Evolutionary conservation across 2,888 invertebrate species (phyloP), one percentile per base, ranked within the genome.

Genomic region (Drosophila stalkeri): DNA sequence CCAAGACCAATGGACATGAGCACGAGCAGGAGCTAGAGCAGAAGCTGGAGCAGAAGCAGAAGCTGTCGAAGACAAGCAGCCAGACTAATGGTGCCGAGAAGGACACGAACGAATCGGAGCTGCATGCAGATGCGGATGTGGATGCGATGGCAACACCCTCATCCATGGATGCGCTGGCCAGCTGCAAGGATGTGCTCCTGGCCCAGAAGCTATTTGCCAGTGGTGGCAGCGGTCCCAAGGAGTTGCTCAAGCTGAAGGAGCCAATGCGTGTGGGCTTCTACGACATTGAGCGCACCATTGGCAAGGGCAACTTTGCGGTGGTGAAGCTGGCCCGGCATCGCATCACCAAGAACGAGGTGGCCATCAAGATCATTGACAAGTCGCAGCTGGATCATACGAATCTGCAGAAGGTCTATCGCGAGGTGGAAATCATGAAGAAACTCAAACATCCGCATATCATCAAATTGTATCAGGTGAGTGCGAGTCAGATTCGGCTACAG

Each of bases 251-350:
- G 63, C 75, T 80, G 0, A 95, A 95, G 93, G 95, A 95, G 89
- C 95, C 96, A 86, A 96, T 97, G 92, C 96, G 97, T 91, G 98
- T 99, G 91, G 99, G 99, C 88, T 98, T 98, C 94, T 99, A 99
- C 94, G 98, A 99, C 94, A 98, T 99, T 93, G 98, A 98, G 94
- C 95, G 97, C 92, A 99, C 99, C 91, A 99, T 99, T 91, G 99
- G 99, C 90, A 99, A 99, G 94, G 99, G 99, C 63, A 99, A 99
- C 94, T 99, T 99, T 95, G 99, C 99, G 85, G 98, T 99, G 89
- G 99, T 99, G 90, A 99, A 99, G 94, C 94, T 99, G 93, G 99
- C 99, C 88, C 96, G 97, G 93, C 99, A 99, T 95, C 96, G 98
- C 93, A 97, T 99, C 93, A 99, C 99, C 89, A 99, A 99, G 95